Evolutionary conservation across 1,140 invertebrate species (phyloP).

Genomic region (Homarus americanus): DNA sequence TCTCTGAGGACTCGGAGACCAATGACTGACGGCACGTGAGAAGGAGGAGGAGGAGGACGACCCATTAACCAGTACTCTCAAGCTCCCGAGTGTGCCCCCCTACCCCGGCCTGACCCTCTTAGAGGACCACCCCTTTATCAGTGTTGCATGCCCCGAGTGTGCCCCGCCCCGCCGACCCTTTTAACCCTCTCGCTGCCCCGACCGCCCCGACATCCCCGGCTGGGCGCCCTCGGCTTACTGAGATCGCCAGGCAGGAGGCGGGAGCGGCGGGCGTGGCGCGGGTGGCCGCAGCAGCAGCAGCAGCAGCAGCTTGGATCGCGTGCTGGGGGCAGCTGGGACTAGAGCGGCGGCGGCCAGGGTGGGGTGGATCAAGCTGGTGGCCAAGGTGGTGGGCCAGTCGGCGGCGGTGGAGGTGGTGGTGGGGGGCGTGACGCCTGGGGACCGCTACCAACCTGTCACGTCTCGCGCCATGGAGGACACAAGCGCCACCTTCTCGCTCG

Average conservation of each 20-base stretch:
- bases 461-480: constrained; percentile 25
- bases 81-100: no score
- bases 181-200: neutral
- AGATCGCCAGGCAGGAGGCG: neutral
- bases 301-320: neutral
- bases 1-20: no score
- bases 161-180: neutral
- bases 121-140: neutral
- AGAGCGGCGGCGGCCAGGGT: neutral
- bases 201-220: neutral
- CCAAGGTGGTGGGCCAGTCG: constrained; percentile 62
- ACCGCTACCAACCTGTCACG: neutral
- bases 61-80: no score
- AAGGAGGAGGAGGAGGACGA: no score
- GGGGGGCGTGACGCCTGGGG: constrained; percentile 14
- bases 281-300: constrained; percentile 5
- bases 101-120: no score
- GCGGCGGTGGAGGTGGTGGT: constrained; percentile 53
- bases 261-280: neutral
- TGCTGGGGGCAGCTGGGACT: neutral
- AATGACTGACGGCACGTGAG: no score
- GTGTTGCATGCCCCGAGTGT: neutral
- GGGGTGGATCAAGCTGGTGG: constrained; percentile 47
- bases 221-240: neutral
- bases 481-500: constrained; percentile 43